Conservation (phyloP, 1,140 invertebrate species). For the Berghia stephanieae region DNA sequence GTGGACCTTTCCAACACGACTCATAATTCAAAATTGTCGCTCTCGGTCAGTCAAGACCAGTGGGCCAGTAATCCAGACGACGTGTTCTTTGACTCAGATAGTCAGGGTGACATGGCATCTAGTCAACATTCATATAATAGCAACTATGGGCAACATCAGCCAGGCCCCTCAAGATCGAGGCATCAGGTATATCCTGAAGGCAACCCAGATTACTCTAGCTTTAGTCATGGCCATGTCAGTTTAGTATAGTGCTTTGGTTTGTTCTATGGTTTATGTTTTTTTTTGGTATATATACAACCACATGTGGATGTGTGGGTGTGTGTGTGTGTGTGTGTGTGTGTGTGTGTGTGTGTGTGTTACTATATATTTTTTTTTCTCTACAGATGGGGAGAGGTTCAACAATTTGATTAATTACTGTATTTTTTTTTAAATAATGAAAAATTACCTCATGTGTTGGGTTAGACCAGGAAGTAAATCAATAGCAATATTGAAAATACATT, state of each 20-base stretch:
- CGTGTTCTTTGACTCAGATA: conserved; percentile 28
- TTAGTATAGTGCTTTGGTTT: conserved; percentile 29
- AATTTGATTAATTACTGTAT: no score
- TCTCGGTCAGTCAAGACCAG: background rate
- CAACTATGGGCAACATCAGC: conserved; percentile 26
- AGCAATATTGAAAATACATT: no score
- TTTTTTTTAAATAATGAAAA: no score
- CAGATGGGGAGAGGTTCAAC: background rate
- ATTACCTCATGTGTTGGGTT: no score
- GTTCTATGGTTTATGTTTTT: background rate
- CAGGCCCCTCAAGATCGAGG: conserved; percentile 30
- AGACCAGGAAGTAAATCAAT: no score
- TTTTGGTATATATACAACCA: background rate
- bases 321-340: background rate
- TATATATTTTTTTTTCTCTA: background rate
- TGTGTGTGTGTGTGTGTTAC: background rate
- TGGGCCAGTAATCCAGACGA: conserved; percentile 21
- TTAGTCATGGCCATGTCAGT: conserved; percentile 38
- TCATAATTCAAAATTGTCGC: conserved; percentile 21
- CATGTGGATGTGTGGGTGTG: background rate
- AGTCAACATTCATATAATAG: no score
- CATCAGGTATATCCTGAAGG: conserved; percentile 42
- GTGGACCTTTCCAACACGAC: background rate
- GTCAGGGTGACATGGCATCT: no score
- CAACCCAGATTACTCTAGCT: conserved; percentile 28